phyloP scores from a whole-genome alignment of 2,113 vertebrate species.

The Chaetura pelagica region DNA sequence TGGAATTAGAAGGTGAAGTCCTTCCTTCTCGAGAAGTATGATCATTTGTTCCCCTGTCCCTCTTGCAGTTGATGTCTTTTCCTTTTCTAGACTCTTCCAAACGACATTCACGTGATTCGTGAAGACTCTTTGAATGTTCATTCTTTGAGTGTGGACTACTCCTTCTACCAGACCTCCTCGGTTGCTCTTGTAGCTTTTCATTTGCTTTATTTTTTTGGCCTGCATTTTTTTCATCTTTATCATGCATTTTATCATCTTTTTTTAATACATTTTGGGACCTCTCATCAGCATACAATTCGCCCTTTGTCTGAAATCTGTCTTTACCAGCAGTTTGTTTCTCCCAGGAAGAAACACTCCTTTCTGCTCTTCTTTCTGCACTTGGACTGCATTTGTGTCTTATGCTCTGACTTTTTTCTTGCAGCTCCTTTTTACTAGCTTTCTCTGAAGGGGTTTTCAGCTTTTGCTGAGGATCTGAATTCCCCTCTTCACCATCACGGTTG shows the following conservation, averaged over 20 bases:
- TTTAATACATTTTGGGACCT: conserved; percentile 61
- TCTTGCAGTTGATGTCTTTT: conserved; percentile 68
- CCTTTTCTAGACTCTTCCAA: conserved; percentile 66
- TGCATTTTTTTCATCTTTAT: conserved; percentile 72
- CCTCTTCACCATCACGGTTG: conserved; percentile 38
- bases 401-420: conserved; percentile 64
- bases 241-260: conserved; percentile 71
- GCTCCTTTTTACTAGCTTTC: conserved; percentile 68
- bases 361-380: conserved; percentile 57
- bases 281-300: conserved; percentile 66
- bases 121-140: conserved; percentile 55
- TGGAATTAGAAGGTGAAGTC: conserved; percentile 52
- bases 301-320: conserved; percentile 64
- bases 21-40: conserved; percentile 67
- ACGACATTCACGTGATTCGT: conserved; percentile 67
- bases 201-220: conserved; percentile 49
- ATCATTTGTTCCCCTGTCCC: conserved; percentile 57
- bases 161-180: conserved; percentile 68
- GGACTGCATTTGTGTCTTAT: conserved; percentile 60
- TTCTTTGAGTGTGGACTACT: conserved; percentile 65
- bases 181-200: conserved; percentile 69
- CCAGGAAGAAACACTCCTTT: conserved; percentile 47
- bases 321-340: conserved; percentile 70
- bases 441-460: conserved; percentile 59
- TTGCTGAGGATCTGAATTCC: conserved; percentile 46